Base-by-base conservation (phyloP, 2,888 invertebrate genomes). In the Mythimna impura region DNA sequence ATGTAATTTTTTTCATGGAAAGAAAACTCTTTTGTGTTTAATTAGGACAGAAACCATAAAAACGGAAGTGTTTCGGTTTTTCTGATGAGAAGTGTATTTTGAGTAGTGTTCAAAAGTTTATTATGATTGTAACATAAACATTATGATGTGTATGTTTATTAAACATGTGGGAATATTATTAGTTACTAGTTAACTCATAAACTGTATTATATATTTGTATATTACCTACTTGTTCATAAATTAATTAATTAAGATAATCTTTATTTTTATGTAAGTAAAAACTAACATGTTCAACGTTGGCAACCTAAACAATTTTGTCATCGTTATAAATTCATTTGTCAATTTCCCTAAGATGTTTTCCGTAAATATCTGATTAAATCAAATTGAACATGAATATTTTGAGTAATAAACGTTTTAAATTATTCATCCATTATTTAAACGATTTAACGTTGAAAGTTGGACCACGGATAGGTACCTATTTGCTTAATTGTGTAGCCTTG, bases 81-180 rank as follows among this genome's bases (percentile, higher is more conserved):
- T 25, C 25, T 25, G 25, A 25, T 25, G 25, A 25, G 25, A 25
- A 25, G 25, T 25, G 25, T 25, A 50, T 22, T 66, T 79, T 75
- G 50, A 62, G n/a, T 25, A 64, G 63, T 66, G 25, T n/a, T 66
- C 22, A 30, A 58, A 58, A 63, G 43, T 68, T 76, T 65, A 68
- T 57, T 70, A 73, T 22, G 20, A 25, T 70, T 61, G n/a, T 58
- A 61, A 61, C 50, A 22, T 73, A 73, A 77, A 77, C 66, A 69
- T 61, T 50, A 60, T 20, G 58, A 30, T 50, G 40, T 61, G n/a
- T 62, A 78, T 74, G 65, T 78, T 80, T 78, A 71, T 47, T 65
- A 78, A 73, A 71, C 58, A 66, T 36, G 58, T 43, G 70, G 69
- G 34, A 62, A 70, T 66, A 25, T 57, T 60, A 57, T 55, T 57